Base-by-base conservation (phyloP, 92 coral and sea anemone species). In the Palythoa heliodiscus region DNA sequence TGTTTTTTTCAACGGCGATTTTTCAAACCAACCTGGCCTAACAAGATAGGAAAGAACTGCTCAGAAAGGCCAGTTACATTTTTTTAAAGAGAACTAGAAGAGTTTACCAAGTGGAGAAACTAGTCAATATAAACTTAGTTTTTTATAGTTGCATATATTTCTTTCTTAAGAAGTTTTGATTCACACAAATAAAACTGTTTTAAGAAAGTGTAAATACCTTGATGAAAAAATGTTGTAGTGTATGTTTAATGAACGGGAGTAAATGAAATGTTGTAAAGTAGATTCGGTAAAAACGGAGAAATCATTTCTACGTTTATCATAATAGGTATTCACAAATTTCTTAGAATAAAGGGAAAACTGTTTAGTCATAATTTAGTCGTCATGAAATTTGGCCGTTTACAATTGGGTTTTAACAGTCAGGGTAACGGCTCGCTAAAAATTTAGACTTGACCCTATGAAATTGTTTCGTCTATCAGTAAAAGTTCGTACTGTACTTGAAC, bases 391-490 rank as follows among this genome's bases (percentile, higher is more conserved):
- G 6, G 50, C 7, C 35, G 50, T 43, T 43, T 43, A 8, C 50
- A 43, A 43, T 8, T 43, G 50, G 50, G 50, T 5, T 43, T 43
- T 43, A 43, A 43, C 50, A 43, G 4, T 43, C 50, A 43, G 16
- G 61, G 61, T 55, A 55, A 55, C 7, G 5, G 38, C 40, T 11
- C 25, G 39, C 39, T 63, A 38, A 79, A 79, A 61, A 61, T 73
- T 22, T 24, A 24, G 64, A 63, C 73, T 40, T 25, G 73, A 6
- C 35, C 22, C 63, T 61, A 78, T 53, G 17, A 61, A 61, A 29
- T 47, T 80, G 84, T 47, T 66, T 80, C 43, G 84, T 67, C 84
- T 80, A 22, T 79, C 64, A 53, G 68, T 54, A 12, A 24, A 13
- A 71, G 66, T 5, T 67, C 60, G 77, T 50, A 53, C 70, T 25